Conservation (phyloP, 2,888 invertebrate genomes). For the Vandiemenella viatica region DNA sequence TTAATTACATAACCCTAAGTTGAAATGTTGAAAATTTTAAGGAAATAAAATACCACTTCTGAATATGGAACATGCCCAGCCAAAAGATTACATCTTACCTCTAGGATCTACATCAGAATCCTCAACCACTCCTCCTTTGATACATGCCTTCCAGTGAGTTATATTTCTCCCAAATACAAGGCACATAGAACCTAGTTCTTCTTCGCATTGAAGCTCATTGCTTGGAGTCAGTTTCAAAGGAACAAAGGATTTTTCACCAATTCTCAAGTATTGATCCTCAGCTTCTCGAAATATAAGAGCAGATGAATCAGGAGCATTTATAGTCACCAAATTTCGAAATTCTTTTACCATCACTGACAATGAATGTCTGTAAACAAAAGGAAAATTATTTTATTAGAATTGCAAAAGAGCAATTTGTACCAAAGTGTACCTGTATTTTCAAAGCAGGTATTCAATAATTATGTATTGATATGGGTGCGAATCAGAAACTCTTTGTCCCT, state of each 20-base stretch:
- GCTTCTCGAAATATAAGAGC: constrained; percentile 5
- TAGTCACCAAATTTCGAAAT: constrained; percentile 34
- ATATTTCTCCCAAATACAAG: constrained; percentile 45
- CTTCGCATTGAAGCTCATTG: neutral
- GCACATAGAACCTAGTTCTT: constrained; percentile 25
- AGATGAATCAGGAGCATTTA: constrained; percentile 13
- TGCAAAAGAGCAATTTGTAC: no score
- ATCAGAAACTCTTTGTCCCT: no score
- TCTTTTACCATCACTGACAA: constrained; percentile 30
- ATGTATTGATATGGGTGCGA: no score
- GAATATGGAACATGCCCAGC: no score
- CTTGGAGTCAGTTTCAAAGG: neutral
- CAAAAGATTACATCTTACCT: no score
- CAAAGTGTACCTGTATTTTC: no score
- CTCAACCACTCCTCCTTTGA: no score
- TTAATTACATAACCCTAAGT: no score
- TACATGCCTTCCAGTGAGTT: constrained; percentile 43
- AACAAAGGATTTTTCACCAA: neutral
- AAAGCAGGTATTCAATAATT: no score
- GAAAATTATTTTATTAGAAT: neutral
- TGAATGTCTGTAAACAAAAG: constrained; percentile 25
- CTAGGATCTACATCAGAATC: no score
- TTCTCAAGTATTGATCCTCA: neutral
- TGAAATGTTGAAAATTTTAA: no score
- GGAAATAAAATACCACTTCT: no score